These are phyloP conservation scores for Cossypha niveicapilla DNA, from an alignment of 2,797 vertebrate species.

Conservation along the genomic window DNA sequence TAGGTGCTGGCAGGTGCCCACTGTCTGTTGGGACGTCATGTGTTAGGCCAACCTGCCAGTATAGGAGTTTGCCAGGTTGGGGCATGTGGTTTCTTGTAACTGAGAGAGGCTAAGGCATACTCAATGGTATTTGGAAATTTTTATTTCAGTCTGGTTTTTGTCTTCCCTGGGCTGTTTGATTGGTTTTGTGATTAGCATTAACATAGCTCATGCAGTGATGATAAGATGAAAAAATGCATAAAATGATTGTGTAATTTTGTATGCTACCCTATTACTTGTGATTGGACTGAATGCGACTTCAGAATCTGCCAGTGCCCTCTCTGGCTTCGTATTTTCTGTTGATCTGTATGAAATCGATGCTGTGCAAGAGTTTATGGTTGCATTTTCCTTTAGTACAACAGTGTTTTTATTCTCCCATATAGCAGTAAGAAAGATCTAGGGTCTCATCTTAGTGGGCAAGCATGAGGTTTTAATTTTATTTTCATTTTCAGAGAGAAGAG, in stretches of 20 bases:
- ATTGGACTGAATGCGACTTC: neutral
- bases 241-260: neutral
- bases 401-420: neutral
- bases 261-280: neutral
- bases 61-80: neutral
- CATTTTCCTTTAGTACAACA: neutral
- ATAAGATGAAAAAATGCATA: neutral
- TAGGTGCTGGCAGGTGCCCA: neutral
- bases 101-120: neutral
- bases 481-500: neutral
- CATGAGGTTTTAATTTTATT: neutral
- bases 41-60: fast-evolving
- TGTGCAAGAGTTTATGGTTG: neutral
- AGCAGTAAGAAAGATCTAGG: neutral
- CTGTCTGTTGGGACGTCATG: neutral
- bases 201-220: fast-evolving
- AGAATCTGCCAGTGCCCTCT: neutral
- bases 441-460: neutral
- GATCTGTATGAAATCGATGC: neutral
- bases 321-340: neutral
- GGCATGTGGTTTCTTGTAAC: neutral
- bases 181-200: neutral
- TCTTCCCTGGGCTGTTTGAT: neutral
- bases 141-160: neutral
- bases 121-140: neutral